Conservation (phyloP, 2,113 vertebrate species). For the Nasalis larvatus region DNA sequence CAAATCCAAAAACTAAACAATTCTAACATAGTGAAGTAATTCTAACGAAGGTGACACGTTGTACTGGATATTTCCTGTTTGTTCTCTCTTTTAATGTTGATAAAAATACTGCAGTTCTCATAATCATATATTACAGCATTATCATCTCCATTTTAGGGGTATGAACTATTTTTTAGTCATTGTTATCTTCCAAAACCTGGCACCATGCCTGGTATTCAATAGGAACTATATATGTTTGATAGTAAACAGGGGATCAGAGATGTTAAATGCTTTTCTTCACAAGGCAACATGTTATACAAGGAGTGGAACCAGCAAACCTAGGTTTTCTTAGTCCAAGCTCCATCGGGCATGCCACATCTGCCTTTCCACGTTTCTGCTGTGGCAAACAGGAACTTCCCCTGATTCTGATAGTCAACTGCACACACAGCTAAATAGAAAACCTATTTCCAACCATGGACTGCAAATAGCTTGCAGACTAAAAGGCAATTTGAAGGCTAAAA, state of each 20-base stretch:
- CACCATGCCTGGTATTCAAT: neutral
- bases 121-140: neutral
- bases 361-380: neutral
- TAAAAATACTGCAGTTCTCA: neutral
- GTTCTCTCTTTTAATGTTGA: neutral
- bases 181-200: neutral
- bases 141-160: neutral
- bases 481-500: neutral
- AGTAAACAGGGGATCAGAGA: neutral
- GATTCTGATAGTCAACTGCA: neutral
- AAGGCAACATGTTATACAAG: neutral
- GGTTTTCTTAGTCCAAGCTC: neutral
- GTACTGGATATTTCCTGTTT: neutral
- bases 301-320: neutral
- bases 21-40: neutral
- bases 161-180: neutral
- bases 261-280: neutral
- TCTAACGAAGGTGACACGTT: neutral
- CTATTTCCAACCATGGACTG: constrained; percentile 30
- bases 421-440: constrained; percentile 2
- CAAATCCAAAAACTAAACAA: neutral
- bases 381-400: neutral
- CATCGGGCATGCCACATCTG: neutral
- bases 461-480: constrained; percentile 32
- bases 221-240: neutral